A percentile compares a stretch with the other conserved stretches of the same genome.
Evolutionary conservation across 2,888 invertebrate species (phyloP).

Genomic region (Patella caerulea): DNA sequence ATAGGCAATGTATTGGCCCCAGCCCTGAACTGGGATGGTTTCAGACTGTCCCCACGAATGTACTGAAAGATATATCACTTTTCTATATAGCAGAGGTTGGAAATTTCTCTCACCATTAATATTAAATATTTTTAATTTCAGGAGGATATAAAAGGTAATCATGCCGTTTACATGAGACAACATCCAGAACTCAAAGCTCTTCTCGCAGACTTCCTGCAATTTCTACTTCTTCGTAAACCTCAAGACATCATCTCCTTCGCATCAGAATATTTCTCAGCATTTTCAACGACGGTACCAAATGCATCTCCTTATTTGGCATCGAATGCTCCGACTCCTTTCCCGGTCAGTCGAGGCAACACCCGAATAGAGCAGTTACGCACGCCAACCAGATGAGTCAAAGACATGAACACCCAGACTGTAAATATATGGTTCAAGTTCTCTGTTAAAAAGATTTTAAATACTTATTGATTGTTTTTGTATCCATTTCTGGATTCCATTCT

Average conservation of each 20-base stretch:
- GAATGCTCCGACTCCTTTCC: slow-evolving; percentile 60
- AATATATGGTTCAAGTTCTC: too few relatives aligned
- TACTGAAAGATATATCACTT: not conserved
- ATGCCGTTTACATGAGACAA: slow-evolving; percentile 66
- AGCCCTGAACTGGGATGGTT: too few relatives aligned
- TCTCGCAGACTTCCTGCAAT: slow-evolving; percentile 71
- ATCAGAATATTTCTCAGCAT: slow-evolving; percentile 70
- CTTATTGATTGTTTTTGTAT: too few relatives aligned
- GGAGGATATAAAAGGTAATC: slow-evolving; percentile 69
- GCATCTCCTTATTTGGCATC: slow-evolving; percentile 59
- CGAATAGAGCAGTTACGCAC: slow-evolving; percentile 56
- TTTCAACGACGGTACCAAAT: slow-evolving; percentile 63
- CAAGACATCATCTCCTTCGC: slow-evolving; percentile 68
- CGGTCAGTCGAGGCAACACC: slow-evolving; percentile 57
- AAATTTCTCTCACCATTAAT: too few relatives aligned
- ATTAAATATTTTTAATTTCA: slow-evolving; percentile 34
- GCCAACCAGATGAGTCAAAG: slow-evolving; percentile 44
- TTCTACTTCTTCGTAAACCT: slow-evolving; percentile 70
- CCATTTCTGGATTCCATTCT: too few relatives aligned
- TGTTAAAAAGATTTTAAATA: too few relatives aligned
- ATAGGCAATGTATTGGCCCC: too few relatives aligned
- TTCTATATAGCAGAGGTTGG: not conserved
- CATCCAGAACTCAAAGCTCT: slow-evolving; percentile 70
- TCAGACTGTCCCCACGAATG: not conserved
- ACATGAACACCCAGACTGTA: too few relatives aligned